Percentiles rank a stretch among this genome's conserved stretches.
phyloP scores from a whole-genome alignment of 2,888 invertebrate species.

The Stramonita haemastoma region DNA sequence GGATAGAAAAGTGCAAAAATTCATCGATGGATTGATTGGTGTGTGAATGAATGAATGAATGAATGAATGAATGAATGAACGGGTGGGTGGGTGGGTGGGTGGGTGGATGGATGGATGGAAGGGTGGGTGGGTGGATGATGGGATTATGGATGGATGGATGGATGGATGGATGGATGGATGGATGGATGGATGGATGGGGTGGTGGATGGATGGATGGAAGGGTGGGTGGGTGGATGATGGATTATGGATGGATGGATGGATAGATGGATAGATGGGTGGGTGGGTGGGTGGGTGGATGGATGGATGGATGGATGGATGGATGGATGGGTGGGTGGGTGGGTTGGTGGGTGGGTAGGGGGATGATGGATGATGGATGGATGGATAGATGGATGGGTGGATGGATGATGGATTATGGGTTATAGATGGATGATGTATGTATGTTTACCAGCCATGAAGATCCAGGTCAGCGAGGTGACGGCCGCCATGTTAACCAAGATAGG shows the following conservation, averaged over 20 bases:
- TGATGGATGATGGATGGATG: neutral
- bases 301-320: too few species aligned
- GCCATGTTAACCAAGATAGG: slow-evolving; percentile 55
- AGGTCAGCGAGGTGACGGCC: slow-evolving; percentile 59
- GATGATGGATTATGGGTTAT: too few species aligned
- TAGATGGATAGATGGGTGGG: neutral
- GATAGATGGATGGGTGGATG: neutral
- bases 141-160: too few species aligned
- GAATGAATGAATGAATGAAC: neutral
- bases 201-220: too few species aligned
- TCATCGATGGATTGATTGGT: too few species aligned
- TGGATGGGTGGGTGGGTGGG: neutral
- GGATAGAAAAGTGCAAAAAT: too few species aligned
- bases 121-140: too few species aligned
- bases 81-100: neutral
- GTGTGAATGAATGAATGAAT: neutral
- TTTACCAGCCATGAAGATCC: slow-evolving; percentile 62
- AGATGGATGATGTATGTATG: neutral
- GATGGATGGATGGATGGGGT: too few species aligned
- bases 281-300: too few species aligned
- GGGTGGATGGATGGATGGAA: neutral
- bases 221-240: neutral
- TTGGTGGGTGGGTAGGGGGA: too few species aligned
- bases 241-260: neutral
- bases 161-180: too few species aligned